phyloP scores from a whole-genome alignment of 2,797 vertebrate species.

The Crax fasciolata region DNA sequence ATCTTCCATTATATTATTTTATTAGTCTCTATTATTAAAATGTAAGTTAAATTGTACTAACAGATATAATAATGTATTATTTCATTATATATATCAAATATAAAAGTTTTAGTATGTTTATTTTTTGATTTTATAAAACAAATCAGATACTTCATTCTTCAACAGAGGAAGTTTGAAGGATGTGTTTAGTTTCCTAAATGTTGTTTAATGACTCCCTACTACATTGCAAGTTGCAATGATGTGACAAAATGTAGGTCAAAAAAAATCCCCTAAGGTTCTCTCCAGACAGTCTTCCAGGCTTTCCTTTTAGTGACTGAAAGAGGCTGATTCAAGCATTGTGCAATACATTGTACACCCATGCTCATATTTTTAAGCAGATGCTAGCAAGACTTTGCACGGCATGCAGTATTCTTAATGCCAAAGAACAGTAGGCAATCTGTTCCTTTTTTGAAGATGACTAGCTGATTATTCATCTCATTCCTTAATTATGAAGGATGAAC shows the following conservation, averaged over 20 bases:
- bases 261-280: background rate
- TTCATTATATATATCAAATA: background rate
- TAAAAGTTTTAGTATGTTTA: background rate
- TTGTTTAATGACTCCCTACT: background rate
- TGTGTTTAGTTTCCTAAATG: background rate
- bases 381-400: constrained; percentile 32
- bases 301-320: constrained; percentile 17
- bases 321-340: background rate
- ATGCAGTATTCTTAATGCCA: constrained; percentile 20
- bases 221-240: background rate
- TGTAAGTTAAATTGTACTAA: background rate
- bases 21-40: background rate
- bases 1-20: background rate
- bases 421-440: constrained; percentile 65
- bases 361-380: constrained; percentile 59
- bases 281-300: background rate
- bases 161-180: background rate
- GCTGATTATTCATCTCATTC: constrained; percentile 49
- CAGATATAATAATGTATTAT: background rate
- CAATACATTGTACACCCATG: background rate
- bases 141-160: background rate
- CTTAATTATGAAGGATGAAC: background rate
- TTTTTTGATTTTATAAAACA: background rate
- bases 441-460: constrained; percentile 29
- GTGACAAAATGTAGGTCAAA: background rate